Percentiles rank a stretch among this genome's conserved stretches.
phyloP scores from a whole-genome alignment of 2,797 vertebrate genomes.

The Acipenser oxyrinchus region DNA sequence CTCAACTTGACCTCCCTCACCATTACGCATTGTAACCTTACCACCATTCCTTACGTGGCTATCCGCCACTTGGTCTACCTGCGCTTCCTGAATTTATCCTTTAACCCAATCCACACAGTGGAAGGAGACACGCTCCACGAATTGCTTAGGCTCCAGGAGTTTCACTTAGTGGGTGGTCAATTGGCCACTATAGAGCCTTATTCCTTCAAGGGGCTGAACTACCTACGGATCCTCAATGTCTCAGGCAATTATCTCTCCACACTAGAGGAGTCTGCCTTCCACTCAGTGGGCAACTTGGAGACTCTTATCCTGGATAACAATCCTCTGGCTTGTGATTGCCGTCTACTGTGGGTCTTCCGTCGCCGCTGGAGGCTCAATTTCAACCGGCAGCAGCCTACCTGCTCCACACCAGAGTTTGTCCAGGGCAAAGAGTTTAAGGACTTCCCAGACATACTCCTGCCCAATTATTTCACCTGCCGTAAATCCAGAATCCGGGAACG shows the following conservation, averaged over 20 bases:
- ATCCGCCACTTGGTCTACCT: constrained; percentile 91
- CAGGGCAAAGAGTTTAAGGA: constrained; percentile 95
- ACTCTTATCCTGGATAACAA: constrained; percentile 88
- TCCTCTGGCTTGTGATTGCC: constrained; percentile 91
- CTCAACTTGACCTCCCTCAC: constrained; percentile 91
- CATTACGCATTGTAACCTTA: constrained; percentile 89
- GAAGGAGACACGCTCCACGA: constrained; percentile 90
- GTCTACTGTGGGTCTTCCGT: constrained; percentile 94
- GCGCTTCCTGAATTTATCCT: constrained; percentile 90
- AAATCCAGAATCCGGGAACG: constrained; percentile 86
- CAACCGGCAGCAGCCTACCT: constrained; percentile 86
- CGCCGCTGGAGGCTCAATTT: constrained; percentile 96
- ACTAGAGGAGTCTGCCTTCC: constrained; percentile 89
- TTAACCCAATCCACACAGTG: constrained; percentile 83
- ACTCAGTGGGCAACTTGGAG: constrained; percentile 94
- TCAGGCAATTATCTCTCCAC: constrained; percentile 86
- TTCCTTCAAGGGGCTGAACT: constrained; percentile 89
- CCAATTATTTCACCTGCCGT: constrained; percentile 85
- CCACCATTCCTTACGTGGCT: constrained; percentile 80
- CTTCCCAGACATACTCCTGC: constrained; percentile 81
- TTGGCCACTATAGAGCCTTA: constrained; percentile 84
- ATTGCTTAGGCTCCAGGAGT: constrained; percentile 87
- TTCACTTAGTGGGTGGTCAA: constrained; percentile 87
- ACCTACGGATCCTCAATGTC: constrained; percentile 88
- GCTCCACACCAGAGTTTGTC: constrained; percentile 77